Evolutionary conservation across 2,888 invertebrate genomes (phyloP).

Genomic region (Ennomos fuscantarius): DNA sequence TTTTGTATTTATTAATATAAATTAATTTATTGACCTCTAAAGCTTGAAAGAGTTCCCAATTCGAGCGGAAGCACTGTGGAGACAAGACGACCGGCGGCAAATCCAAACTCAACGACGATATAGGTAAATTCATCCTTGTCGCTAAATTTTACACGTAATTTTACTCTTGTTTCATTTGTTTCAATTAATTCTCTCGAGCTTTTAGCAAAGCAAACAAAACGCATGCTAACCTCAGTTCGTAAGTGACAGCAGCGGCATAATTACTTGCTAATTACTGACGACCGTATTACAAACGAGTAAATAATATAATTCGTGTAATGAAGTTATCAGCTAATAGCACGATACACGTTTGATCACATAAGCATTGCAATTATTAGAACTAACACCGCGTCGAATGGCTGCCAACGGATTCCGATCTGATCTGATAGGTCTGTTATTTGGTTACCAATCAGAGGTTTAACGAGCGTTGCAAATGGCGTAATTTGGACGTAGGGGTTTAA

Average conservation of each 20-base stretch:
- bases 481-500: constrained; percentile 6
- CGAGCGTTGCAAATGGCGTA: constrained; percentile 11
- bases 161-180: too few relatives aligned
- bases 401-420: neutral
- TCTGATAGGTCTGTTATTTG: constrained; percentile 11
- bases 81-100: too few relatives aligned
- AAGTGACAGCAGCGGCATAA: neutral
- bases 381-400: constrained; percentile 5
- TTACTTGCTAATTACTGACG: constrained; percentile 4
- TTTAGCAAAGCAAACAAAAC: too few relatives aligned
- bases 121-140: too few relatives aligned
- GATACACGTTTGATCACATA: neutral
- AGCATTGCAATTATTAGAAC: constrained; percentile 9
- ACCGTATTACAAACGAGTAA: constrained; percentile 7
- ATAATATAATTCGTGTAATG: constrained; percentile 4
- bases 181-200: too few relatives aligned
- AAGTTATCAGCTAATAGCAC: constrained; percentile 2
- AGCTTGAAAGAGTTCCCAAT: too few relatives aligned
- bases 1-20: too few relatives aligned
- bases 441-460: constrained; percentile 24
- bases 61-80: too few relatives aligned
- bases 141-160: too few relatives aligned
- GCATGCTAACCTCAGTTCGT: neutral
- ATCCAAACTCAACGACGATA: too few relatives aligned
- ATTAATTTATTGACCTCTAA: too few relatives aligned